Base-by-base conservation (phyloP, 1,140 invertebrate species). In the Halyomorpha halys region DNA sequence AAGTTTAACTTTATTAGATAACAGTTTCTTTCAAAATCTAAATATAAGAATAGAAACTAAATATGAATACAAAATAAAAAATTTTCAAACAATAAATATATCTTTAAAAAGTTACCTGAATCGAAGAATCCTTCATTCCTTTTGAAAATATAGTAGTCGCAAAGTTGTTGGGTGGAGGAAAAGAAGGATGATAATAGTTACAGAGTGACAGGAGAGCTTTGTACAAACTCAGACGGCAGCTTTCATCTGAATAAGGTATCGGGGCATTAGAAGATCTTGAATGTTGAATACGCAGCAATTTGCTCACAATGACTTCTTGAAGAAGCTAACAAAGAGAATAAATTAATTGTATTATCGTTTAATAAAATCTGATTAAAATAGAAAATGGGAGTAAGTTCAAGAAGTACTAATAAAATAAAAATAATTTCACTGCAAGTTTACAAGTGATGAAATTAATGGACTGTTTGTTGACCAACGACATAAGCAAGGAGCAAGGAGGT, bases 51-150 rank as follows among this genome's bases (percentile, higher is more conserved):
- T n/a, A n/a, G 8, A 3, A 30, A 30, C 5, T 39, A 13, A 39
- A 39, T 39, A 39, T 39, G 34, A 11, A 39, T 13, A 11, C 1
- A 39, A 39, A 39, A 39, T 39, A 39, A 39, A 39, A 39, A 11
- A 6, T 4, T 30, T 4, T 3, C 27, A 30, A 4, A 13, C 11
- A 39, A 39, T 39, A 13, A 39, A 39, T 13, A 11, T 8, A 6
- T 11, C 13, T 11, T 30, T 5, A 47, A 13, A 13, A 21, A 49
- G 1, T 49, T 56, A 56, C 53, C 53, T 56, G 23, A 4, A 23
- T 19, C 8, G 53, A 56, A 23, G 53, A 23, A 56, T 56, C 53
- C 14, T 56, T 56, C 14, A 56, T 56, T 13, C 53, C 53, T 23
- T 21, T 25, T 23, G 53, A 56, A 56, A 56, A 56, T 25, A 56